Evolutionary conservation across 2,113 vertebrate genomes (phyloP), one percentile per base, ranked within the genome.

Genomic region (Coptodon rendalli): DNA sequence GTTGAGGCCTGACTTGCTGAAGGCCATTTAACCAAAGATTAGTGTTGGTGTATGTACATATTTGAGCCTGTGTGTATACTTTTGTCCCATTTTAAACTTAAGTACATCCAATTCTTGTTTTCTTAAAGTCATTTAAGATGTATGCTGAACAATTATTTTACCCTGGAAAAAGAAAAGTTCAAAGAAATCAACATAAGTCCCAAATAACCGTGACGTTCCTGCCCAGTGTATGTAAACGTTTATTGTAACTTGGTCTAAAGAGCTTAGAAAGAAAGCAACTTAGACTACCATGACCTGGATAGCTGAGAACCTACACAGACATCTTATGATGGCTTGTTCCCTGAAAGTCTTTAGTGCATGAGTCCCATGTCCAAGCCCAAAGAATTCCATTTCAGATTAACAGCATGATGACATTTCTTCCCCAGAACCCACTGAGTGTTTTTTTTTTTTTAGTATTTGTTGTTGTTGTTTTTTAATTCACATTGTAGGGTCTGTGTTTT

Each of bases 301-400:
- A 36, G 0, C 31, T n/a, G 61, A 36, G 17, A 66, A 66, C 31
- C 31, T n/a, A 36, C 61, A 0, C 0, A 36, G 2, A 36, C 59
- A 2, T 63, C 17, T 34, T 36, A 11, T 36, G 31, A 0, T 66
- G n/a, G 12, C 17, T 66, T 66, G 9, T 66, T 66, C 31, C 31
- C 17, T 66, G 6, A 36, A n/a, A 66, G 59, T 63, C 59, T 63
- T 63, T 3, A 63, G 17, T 66, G 31, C 61, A 38, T 3, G 61
- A 66, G 31, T 66, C 61, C 53, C 10, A 7, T 66, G 61, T 38
- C 61, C 61, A 66, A 36, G 10, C 31, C 31, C 10, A 12, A 38
- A 36, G 17, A 66, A 63, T 0, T n/a, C 2, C 31, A 1, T 66
- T n/a, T 66, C 61, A 66, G 17, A 66, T 38, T 7, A 66, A 10